phyloP scores from a whole-genome alignment of 1,140 invertebrate genomes.

The Cherax destructor region DNA sequence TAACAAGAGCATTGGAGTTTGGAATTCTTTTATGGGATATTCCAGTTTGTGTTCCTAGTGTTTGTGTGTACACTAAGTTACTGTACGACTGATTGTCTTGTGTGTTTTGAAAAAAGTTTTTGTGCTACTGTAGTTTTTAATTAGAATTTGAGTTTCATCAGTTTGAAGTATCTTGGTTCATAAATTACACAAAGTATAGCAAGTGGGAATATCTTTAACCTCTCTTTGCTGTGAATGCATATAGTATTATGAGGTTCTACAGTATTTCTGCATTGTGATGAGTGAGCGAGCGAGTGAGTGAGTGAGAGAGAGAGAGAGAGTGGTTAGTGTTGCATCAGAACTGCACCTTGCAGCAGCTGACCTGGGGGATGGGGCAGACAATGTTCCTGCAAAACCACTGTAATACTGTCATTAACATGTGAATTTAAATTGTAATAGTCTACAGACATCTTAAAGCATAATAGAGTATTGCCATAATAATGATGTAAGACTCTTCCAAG shows the following conservation, averaged over 20 bases:
- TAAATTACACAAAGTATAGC: neutral
- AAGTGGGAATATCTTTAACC: neutral
- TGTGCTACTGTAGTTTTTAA: neutral
- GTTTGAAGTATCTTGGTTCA: neutral
- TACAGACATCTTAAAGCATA: neutral
- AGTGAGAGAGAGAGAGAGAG: neutral
- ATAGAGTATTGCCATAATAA: neutral
- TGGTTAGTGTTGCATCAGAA: conserved; percentile 6
- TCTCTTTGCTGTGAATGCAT: conserved; percentile 1
- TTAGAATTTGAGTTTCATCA: neutral
- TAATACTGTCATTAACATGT: neutral
- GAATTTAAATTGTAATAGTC: neutral
- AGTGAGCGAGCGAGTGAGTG: neutral
- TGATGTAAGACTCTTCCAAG: neutral
- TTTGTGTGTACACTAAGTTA: conserved; percentile 7
- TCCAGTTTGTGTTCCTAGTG: conserved; percentile 33
- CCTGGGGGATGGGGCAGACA: neutral
- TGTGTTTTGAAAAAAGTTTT: neutral
- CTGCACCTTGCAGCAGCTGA: neutral
- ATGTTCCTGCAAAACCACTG: conserved; percentile 2
- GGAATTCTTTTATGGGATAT: neutral
- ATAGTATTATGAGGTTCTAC: neutral
- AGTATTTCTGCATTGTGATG: neutral
- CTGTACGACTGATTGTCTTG: neutral
- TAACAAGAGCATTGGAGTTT: neutral